Evolutionary conservation across 1,140 invertebrate species (phyloP), one percentile per base, ranked within the genome.

Genomic region (Phthorimaea operculella): DNA sequence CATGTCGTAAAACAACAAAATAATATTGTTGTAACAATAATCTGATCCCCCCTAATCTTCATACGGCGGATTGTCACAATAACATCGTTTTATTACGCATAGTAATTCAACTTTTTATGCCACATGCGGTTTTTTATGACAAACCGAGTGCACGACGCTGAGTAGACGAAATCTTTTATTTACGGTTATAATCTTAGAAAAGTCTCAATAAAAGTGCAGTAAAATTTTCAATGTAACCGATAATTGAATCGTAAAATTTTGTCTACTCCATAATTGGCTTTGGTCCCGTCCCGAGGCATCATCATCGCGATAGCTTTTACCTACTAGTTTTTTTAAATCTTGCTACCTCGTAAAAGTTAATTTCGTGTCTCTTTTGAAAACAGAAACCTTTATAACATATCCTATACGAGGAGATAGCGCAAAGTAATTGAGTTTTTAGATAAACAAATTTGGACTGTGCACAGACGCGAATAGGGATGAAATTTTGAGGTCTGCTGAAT

Each of bases 1-100:
- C 72, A 66, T 57, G 74, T 79, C 76, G 64, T 81, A 83, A 79
- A 83, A 79, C 75, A 79, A 78, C 71, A 74, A 74, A 77, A 83
- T 79, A 79, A 80, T 79, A 76, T 70, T 79, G 73, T 70, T 73
- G 69, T 72, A 60, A 75, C 78, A 74, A 74, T 79, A 76, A 76
- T 73, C 59, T 70, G 65, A 59, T 52, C 68, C 57, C 74, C 78
- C 68, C 60, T 74, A 72, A 79, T 72, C 70, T 71, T 62, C 59
- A 62, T 64, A 64, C 60, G 62, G 65, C 64, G 69, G 63, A 75
- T 74, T 79, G 69, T 59, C 68, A 57, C 42, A 56, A 70, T 68
- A 64, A 75, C 62, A 66, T 15, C 34, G 51, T 74, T 81, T 81
- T 81, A 81, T 78, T 64, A 64, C 69, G 51, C 52, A 70, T 70